phyloP scores from a whole-genome alignment of 2,888 invertebrate species.

The Mesochorus sp. region DNA sequence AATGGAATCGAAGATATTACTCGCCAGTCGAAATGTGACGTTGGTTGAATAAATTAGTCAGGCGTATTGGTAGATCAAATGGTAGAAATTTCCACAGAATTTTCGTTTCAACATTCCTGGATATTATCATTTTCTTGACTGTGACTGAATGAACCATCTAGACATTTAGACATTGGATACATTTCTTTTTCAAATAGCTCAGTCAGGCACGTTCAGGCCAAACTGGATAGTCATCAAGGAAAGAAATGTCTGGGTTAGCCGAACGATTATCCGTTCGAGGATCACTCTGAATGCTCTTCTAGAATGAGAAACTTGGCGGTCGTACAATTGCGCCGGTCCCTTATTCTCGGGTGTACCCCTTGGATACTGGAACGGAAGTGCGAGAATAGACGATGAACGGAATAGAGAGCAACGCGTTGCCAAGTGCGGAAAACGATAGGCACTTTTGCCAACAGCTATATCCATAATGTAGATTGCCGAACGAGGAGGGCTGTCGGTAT shows the following conservation, averaged over 20 bases:
- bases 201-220: neutral
- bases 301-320: slow-evolving; percentile 21
- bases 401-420: slow-evolving; percentile 23
- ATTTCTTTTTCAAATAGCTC: no score
- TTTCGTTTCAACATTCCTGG: neutral
- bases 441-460: slow-evolving; percentile 48
- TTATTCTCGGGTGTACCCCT: neutral
- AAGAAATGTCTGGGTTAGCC: neutral
- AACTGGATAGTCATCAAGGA: neutral
- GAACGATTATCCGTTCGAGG: slow-evolving; percentile 15
- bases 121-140: no score
- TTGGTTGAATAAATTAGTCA: slow-evolving; percentile 25
- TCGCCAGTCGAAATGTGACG: neutral
- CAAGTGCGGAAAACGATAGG: slow-evolving; percentile 41
- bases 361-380: neutral
- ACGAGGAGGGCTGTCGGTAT: slow-evolving; percentile 13
- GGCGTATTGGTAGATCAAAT: neutral
- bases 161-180: no score
- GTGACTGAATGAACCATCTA: no score
- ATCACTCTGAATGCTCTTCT: neutral
- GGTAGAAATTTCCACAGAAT: neutral
- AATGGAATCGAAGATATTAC: neutral
- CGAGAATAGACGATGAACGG: slow-evolving; percentile 33
- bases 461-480: slow-evolving; percentile 50
- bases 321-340: neutral